Percentiles rank a stretch among this genome's conserved stretches.
Conservation (phyloP, 2,113 vertebrate genomes). For the Colistium nudipinnis region DNA sequence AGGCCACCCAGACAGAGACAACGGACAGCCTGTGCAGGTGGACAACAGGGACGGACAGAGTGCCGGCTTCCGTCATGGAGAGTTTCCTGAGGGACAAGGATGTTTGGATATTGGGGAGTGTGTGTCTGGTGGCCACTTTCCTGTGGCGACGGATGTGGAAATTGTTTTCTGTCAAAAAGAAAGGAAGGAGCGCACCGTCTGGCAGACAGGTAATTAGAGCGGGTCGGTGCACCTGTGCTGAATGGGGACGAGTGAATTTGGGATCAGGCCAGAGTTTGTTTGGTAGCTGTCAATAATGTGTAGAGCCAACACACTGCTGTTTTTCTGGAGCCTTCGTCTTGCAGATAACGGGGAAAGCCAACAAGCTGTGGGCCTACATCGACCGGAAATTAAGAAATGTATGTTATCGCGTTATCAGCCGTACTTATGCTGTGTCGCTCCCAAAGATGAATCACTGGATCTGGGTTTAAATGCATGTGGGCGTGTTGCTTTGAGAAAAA, state of each 20-base stretch:
- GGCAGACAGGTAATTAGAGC: constrained; percentile 83
- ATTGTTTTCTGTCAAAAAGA: constrained; percentile 80
- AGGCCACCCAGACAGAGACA: constrained; percentile 41
- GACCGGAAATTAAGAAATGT: constrained; percentile 22
- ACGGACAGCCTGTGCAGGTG: constrained; percentile 18
- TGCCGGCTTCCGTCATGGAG: constrained; percentile 80
- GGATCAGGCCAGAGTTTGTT: not conserved
- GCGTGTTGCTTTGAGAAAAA: not conserved
- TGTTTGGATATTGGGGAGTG: constrained; percentile 87
- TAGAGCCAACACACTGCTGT: not conserved
- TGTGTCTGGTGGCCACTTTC: constrained; percentile 87
- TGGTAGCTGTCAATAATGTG: not conserved
- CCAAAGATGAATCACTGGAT: too few species aligned
- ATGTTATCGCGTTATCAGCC: constrained; percentile 7
- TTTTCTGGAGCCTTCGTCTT: not conserved
- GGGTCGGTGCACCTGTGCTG: constrained; percentile 5
- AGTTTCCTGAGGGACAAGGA: constrained; percentile 83
- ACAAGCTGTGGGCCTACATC: constrained; percentile 8
- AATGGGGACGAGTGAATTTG: not conserved
- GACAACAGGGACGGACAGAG: constrained; percentile 22
- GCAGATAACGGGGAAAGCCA: not conserved
- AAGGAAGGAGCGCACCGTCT: constrained; percentile 67
- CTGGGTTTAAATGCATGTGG: not conserved
- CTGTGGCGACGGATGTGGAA: constrained; percentile 88
- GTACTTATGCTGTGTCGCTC: not conserved